Evolutionary conservation across 2,888 invertebrate species (phyloP), one percentile per base, ranked within the genome.

Genomic region (Meandrusa payeni): DNA sequence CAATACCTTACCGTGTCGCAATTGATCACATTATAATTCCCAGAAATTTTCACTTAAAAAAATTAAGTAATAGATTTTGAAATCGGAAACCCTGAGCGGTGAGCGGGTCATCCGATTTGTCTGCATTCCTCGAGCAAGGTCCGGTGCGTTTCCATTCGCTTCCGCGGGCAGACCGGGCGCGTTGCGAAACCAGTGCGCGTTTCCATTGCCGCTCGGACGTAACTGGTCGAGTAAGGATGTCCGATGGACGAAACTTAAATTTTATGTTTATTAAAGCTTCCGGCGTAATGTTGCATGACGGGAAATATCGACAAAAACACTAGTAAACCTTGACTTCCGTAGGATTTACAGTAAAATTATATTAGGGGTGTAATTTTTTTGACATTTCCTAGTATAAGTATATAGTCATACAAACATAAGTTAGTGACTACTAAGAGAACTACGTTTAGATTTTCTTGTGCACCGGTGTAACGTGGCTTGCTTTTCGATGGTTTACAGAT

Each of bases 131-230:
- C 15, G n/a, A 27, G 3, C 39, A 29, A 33, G 27, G 13, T 41
- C 33, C 28, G 32, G 22, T 15, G 17, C 13, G 28, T 75, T 78
- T 70, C 70, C 59, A 71, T 57, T 52, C 60, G 66, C 51, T 73
- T 79, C 80, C 82, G 75, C 73, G 72, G 67, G 64, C 66, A 67
- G 51, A 54, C 60, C 13, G 15, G 52, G 52, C 56, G 56, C 53
- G 56, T 58, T 69, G 66, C 63, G 49, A 48, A 52, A 59, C 52
- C 50, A 46, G 60, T 33, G 69, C 81, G 54, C 74, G 72, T 62
- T 75, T 81, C 83, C 83, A 74, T 70, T 46, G 61, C 26, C 34
- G 27, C 13, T 20, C 31, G 15, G 24, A 29, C 26, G 17, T 12
- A 9, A 28, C 41, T 15, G 22, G 27, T 17, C 34, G 9, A 17